Evolutionary conservation across 2,797 vertebrate species (phyloP).

Genomic region (Morelia viridis): DNA sequence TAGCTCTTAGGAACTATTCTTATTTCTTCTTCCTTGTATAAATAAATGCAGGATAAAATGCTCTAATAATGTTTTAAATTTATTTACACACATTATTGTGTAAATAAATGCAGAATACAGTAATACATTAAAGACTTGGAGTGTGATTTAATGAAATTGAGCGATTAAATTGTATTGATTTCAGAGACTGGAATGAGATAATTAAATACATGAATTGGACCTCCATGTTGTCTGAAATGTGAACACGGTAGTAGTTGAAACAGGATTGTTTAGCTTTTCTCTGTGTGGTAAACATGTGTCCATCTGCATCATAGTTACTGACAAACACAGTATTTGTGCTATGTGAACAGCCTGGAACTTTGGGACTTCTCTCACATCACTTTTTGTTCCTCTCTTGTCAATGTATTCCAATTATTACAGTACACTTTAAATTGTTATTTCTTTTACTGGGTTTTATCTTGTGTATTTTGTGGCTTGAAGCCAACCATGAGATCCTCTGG

Average conservation of each 20-base stretch:
- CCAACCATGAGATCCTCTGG: background rate
- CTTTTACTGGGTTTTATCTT: background rate
- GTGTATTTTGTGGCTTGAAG: background rate
- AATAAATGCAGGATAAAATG: background rate
- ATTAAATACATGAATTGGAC: background rate
- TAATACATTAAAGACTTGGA: background rate
- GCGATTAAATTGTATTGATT: background rate
- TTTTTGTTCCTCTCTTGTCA: background rate
- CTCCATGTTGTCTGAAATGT: background rate
- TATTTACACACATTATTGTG: background rate
- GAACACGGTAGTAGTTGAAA: background rate
- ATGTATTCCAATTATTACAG: background rate
- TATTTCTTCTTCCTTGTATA: constrained; percentile 42
- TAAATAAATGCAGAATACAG: background rate
- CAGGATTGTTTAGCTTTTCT: background rate
- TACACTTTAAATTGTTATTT: background rate
- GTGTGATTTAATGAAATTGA: background rate
- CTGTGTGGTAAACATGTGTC: no score
- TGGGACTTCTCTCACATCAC: background rate
- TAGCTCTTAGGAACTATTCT: constrained; percentile 69
- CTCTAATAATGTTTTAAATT: background rate
- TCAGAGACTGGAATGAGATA: background rate
- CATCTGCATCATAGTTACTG: background rate
- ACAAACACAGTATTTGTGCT: background rate
- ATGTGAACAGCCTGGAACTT: background rate